A percentile compares a stretch with the other conserved stretches of the same genome.
phyloP scores from a whole-genome alignment of 2,113 vertebrate species.

The Oceanodroma tethys region DNA sequence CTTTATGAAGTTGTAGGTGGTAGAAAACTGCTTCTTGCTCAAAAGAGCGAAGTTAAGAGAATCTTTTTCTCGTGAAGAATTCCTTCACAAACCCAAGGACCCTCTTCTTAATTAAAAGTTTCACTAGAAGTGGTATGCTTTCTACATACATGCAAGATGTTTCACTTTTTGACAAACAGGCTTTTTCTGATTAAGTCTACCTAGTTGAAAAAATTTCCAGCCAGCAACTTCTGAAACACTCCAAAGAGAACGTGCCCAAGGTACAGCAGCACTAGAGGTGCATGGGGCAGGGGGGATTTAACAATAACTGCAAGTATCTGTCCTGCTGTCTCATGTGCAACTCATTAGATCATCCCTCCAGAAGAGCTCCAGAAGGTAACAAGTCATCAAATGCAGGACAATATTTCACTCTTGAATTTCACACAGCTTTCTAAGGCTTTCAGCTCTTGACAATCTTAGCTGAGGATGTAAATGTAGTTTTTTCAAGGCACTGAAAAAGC shows the following conservation, averaged over 20 bases:
- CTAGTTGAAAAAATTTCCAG: not conserved
- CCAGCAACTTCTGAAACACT: not conserved
- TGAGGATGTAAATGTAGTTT: not conserved
- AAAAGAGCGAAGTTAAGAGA: not conserved
- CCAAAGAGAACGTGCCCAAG: not conserved
- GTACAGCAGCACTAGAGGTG: not conserved
- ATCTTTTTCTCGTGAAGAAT: not conserved
- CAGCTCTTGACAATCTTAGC: not conserved
- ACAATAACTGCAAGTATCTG: not conserved
- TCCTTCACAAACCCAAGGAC: not conserved
- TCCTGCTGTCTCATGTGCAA: not conserved
- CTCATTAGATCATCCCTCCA: not conserved
- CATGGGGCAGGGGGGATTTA: not conserved
- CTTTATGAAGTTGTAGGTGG: constrained; percentile 12
- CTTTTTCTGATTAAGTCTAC: not conserved
- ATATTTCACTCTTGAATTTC: not conserved
- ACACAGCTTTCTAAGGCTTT: not conserved
- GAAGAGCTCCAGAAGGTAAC: not conserved
- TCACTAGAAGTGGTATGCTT: not conserved
- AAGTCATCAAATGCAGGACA: not conserved
- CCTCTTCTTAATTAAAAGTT: not conserved
- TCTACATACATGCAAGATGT: rapidly evolving
- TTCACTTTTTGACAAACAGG: not conserved
- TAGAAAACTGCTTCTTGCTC: not conserved
- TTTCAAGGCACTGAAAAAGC: not conserved